These are phyloP conservation scores for Rhodophaea formosa DNA, from an alignment of 2,888 invertebrate genomes.

Conservation along the genomic window DNA sequence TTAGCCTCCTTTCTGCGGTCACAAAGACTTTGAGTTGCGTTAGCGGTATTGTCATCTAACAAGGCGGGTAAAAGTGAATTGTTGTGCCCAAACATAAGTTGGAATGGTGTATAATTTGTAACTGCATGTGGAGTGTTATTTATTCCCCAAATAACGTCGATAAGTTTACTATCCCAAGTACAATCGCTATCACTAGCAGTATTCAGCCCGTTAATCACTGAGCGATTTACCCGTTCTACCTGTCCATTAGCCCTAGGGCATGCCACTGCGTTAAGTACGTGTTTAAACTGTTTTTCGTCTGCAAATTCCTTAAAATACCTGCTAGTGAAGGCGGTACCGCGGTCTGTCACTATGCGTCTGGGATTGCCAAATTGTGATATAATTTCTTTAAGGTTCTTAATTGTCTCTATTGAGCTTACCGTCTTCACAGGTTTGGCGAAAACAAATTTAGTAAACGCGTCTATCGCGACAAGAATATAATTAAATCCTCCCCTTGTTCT, in stretches of 20 bases:
- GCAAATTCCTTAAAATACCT: conserved; percentile 24
- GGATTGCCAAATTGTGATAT: conserved; percentile 26
- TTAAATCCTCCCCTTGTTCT: conserved; percentile 25
- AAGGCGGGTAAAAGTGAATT: conserved; percentile 19
- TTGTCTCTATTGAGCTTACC: conserved; percentile 23
- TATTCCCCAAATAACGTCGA: conserved; percentile 25
- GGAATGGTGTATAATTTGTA: conserved; percentile 22
- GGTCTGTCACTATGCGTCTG: conserved; percentile 17
- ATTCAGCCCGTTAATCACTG: conserved; percentile 19
- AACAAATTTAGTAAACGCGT: conserved; percentile 31
- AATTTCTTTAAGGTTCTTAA: conserved; percentile 22
- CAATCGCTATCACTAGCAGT: conserved; percentile 19
- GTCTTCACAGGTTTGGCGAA: conserved; percentile 20
- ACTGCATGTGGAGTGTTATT: conserved; percentile 23
- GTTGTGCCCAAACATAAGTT: conserved; percentile 23
- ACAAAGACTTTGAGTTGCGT: too few species aligned
- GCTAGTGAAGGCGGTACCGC: conserved; percentile 23
- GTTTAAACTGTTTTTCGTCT: conserved; percentile 21
- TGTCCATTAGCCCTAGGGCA: too few species aligned
- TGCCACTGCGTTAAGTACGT: conserved; percentile 12
- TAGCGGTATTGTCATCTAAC: neutral
- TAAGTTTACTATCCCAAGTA: conserved; percentile 22
- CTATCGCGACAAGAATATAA: conserved; percentile 29
- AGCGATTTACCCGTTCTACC: too few species aligned
- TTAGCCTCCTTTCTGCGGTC: neutral